Evolutionary conservation across 2,888 invertebrate species (phyloP), one percentile per base, ranked within the genome.

Genomic region (Ochropacha duplaris): DNA sequence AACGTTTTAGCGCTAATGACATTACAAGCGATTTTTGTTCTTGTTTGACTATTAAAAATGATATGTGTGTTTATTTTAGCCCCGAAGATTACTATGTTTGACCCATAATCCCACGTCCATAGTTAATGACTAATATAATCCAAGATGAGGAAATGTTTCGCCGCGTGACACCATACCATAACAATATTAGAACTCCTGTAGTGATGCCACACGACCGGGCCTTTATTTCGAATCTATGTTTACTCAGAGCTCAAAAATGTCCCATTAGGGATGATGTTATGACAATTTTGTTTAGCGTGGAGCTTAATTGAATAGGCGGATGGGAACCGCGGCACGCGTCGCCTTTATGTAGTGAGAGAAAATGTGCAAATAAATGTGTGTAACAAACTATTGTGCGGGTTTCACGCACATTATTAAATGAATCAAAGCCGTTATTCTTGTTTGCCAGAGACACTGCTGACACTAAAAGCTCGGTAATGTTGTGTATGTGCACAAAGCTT

Each of bases 251-350:
- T 85, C 83, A 87, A 82, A 86, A 86, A 81, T 81, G 78, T 78
- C 79, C 87, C 89, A 90, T 91, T 90, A 91, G 81, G 86, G 86
- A 81, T 80, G 85, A 84, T 78, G 81, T 84, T 76, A 76, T 83
- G 88, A 87, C 90, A 88, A 87, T 89, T 84, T 86, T 75, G 87
- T 81, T 85, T 81, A 79, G 78, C 78, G 79, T 71, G 78, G 69
- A 75, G 61, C 76, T 77, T 91, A 91, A 92, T 92, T 92, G 90
- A 92, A 92, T 88, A 86, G 90, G 89, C 88, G 87, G 83, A 78
- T 83, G 87, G 84, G 84, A 84, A 83, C 74, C 71, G 67, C 73
- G 84, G 77, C 92, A 90, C 90, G 88, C 88, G 91, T 83, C 88
- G 79, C 65, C 71, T 66, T 76, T 68, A 67, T 71, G 68, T 68